A percentile compares a stretch with the other conserved stretches of the same genome.
Conservation (phyloP, 1,140 invertebrate species). For the Camponotus pennsylvanicus region DNA sequence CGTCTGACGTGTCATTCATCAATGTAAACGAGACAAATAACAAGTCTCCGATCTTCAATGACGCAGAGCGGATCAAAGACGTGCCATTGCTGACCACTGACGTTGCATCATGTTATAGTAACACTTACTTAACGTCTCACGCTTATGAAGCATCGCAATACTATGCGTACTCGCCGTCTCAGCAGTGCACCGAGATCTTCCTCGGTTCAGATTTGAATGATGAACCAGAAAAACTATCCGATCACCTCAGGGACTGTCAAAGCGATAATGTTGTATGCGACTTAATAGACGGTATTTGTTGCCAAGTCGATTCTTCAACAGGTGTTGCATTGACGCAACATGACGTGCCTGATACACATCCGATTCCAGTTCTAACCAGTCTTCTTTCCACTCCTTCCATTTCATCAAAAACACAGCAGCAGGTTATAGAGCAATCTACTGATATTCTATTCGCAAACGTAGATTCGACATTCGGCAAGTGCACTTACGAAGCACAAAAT, state of each 20-base stretch:
- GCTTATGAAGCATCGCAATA: slow-evolving; percentile 29
- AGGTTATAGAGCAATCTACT: neutral
- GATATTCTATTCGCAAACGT: neutral
- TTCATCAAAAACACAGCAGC: slow-evolving; percentile 9
- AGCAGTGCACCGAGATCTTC: neutral
- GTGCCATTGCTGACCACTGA: too few species aligned
- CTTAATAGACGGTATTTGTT: slow-evolving; percentile 37
- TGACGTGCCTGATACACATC: slow-evolving; percentile 15
- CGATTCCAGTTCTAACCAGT: slow-evolving; percentile 41
- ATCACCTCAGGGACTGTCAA: neutral
- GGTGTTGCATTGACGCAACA: slow-evolving; percentile 33
- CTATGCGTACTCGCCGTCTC: neutral
- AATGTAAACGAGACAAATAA: slow-evolving; percentile 55
- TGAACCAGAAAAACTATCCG: neutral
- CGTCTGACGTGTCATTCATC: slow-evolving; percentile 74
- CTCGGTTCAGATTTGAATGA: neutral
- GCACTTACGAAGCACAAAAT: slow-evolving; percentile 2
- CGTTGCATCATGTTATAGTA: neutral
- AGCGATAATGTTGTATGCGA: neutral
- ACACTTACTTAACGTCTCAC: neutral
- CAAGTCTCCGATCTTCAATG: slow-evolving; percentile 36
- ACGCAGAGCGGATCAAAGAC: slow-evolving; percentile 20
- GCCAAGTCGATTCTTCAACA: slow-evolving; percentile 77
- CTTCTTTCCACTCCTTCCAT: neutral
- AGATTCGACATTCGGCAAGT: neutral